Evolutionary conservation across 2,113 vertebrate genomes (phyloP), one percentile per base, ranked within the genome.

Genomic region (Apistogramma diplotaenia): DNA sequence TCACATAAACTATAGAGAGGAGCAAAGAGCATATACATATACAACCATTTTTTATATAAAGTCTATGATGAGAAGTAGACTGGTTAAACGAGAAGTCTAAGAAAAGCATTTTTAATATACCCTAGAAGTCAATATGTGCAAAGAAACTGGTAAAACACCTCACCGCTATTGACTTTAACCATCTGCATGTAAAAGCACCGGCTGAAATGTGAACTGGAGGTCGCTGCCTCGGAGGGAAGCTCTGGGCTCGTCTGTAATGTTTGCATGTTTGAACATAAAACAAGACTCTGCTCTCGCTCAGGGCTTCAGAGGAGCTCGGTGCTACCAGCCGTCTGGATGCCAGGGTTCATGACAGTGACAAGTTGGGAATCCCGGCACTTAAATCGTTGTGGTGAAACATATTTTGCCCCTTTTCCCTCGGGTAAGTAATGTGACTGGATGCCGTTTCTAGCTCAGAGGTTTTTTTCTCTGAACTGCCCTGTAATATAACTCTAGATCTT

Each of bases 111-210:
- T 80, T 33, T 73, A 79, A 58, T 76, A 76, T 58, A 74, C 31
- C 55, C 81, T 27, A 35, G 67, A 59, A 87, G 79, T 76, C 10
- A 55, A 0, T 76, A 55, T 87, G 79, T 82, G 77, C 82, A 87
- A 53, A 80, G 54, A 81, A 89, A 90, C 86, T 74, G 53, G 83
- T 70, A 54, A 78, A 83, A 82, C 78, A 35, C 8, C 33, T 35
- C 3, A 8, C 33, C 9, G 33, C 33, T 8, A 6, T 87, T 84
- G 71, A 84, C 80, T 74, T 65, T 57, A 43, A 83, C 13, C 12
- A 77, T 33, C 9, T 53, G 67, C 11, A 53, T 43, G 43, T 70
- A 35, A 29, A 73, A 40, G 62, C 49, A 40, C 35, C 51, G 49
- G 25, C 25, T 77, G 0, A 51, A 25, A 23, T 8, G 53, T 3